A percentile compares a stretch with the other conserved stretches of the same genome.
Evolutionary conservation across 2,888 invertebrate genomes (phyloP).

Genomic region (Erebia aethiops): DNA sequence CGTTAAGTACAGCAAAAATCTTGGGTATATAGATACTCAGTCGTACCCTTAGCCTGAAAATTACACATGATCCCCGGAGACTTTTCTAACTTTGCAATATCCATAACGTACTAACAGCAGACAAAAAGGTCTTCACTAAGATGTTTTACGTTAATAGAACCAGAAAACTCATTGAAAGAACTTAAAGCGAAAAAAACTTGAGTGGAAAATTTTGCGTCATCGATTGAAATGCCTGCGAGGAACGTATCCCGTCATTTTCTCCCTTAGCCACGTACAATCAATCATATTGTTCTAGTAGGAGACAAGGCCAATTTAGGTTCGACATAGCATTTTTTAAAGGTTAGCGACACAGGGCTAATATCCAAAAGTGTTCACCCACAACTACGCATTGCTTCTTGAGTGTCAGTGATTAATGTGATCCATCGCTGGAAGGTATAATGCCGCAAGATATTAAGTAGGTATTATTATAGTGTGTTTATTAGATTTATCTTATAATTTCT

Average conservation of each 20-base stretch:
- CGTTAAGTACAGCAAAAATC: too few relatives aligned
- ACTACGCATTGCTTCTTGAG: not conserved
- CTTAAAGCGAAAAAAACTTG: not conserved
- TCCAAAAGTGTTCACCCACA: not conserved
- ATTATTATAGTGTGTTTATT: not conserved
- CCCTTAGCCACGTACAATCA: not conserved
- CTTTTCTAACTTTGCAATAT: not conserved
- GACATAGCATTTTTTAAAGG: conserved; percentile 7
- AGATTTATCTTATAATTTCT: too few relatives aligned
- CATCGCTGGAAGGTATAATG: not conserved
- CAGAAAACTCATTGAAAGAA: not conserved
- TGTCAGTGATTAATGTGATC: conserved; percentile 13
- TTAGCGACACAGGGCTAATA: not conserved
- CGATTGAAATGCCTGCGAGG: not conserved
- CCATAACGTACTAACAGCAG: not conserved
- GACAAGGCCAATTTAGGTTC: conserved; percentile 9
- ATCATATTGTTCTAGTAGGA: conserved; percentile 7
- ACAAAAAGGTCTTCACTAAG: not conserved
- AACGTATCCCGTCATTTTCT: not conserved
- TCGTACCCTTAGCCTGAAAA: too few relatives aligned
- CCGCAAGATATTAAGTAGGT: not conserved
- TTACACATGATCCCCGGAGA: not conserved
- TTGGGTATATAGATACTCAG: too few relatives aligned
- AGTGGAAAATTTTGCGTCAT: conserved; percentile 1
- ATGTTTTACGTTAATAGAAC: not conserved